Conservation (phyloP, 2,113 vertebrate genomes). For the Meles meles region DNA sequence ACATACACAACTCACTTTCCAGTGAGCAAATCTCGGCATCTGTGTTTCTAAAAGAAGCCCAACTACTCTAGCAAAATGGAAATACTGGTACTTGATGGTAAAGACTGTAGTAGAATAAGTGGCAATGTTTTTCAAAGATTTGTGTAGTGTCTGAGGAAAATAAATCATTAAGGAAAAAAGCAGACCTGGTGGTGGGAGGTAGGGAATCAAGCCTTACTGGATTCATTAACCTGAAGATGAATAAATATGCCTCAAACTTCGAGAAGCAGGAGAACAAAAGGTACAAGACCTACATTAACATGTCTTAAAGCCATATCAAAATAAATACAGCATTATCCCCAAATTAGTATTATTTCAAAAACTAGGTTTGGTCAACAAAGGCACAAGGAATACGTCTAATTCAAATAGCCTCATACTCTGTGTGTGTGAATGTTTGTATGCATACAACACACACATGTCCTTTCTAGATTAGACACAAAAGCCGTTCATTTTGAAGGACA, state of each 20-base stretch:
- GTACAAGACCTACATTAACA: background rate
- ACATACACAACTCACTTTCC: background rate
- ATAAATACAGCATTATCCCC: constrained; percentile 11
- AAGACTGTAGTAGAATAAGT: constrained; percentile 4
- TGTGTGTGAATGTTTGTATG: rapidly evolving
- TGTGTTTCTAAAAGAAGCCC: background rate
- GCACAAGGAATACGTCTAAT: constrained; percentile 42
- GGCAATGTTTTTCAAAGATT: constrained; percentile 11
- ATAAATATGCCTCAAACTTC: background rate
- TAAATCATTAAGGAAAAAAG: background rate
- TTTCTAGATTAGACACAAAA: background rate
- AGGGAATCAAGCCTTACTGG: background rate
- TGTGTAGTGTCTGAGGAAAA: constrained; percentile 61
- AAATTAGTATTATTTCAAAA: constrained; percentile 27
- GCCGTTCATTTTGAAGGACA: background rate
- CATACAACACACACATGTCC: background rate
- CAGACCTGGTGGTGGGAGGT: background rate
- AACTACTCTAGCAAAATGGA: background rate
- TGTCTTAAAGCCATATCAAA: background rate
- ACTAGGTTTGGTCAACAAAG: constrained; percentile 56
- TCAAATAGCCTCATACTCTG: background rate
- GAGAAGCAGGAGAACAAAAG: background rate
- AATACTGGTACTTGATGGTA: constrained; percentile 12
- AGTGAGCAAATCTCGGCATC: background rate
- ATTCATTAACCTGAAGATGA: constrained; percentile 19